Conservation (phyloP, 2,888 invertebrate species). For the Allophyes oxyacanthae region DNA sequence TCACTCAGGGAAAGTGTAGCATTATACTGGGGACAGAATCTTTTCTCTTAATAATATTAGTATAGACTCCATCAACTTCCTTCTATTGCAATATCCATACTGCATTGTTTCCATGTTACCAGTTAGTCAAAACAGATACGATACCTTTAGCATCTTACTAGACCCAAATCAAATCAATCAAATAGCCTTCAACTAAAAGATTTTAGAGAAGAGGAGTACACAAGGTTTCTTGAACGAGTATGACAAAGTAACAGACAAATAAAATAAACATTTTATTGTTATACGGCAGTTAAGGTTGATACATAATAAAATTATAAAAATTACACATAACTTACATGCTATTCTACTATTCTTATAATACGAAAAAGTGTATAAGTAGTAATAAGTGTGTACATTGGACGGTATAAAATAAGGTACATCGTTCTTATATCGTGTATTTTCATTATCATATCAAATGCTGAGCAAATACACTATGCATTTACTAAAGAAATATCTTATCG, state of each 20-base stretch:
- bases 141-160: too few species aligned
- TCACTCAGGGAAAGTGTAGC: too few species aligned
- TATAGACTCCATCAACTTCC: too few species aligned
- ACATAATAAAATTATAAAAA: conserved; percentile 19
- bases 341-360: conserved; percentile 31
- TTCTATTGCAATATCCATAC: too few species aligned
- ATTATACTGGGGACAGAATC: too few species aligned
- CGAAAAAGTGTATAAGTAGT: conserved; percentile 12
- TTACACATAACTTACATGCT: conserved; percentile 19
- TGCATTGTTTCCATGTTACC: too few species aligned
- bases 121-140: too few species aligned
- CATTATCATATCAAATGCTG: conserved; percentile 11
- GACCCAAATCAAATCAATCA: too few species aligned
- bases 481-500: conserved; percentile 4
- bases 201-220: too few species aligned
- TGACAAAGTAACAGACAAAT: background rate
- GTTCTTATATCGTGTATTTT: conserved; percentile 31
- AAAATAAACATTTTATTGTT: conserved; percentile 42
- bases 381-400: conserved; percentile 42
- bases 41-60: too few species aligned
- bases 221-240: too few species aligned
- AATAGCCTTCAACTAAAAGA: too few species aligned
- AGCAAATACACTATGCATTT: background rate
- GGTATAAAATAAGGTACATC: conserved; percentile 50
- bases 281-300: conserved; percentile 36